Base-by-base conservation (phyloP, 2,113 vertebrate species). In the Amblyopsis rosae region DNA sequence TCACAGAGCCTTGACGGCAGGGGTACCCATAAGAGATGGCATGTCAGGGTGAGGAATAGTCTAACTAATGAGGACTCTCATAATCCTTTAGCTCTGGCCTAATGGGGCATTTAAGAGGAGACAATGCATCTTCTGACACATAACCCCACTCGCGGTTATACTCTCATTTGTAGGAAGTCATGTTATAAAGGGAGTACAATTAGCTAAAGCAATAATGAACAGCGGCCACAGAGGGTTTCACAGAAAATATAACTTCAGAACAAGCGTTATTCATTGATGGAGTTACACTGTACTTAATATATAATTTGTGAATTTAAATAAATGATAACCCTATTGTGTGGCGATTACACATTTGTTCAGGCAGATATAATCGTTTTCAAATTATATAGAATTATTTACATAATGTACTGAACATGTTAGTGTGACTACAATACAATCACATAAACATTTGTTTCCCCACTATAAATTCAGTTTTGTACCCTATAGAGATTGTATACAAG, bases 51-150 rank as follows among this genome's bases (percentile, higher is more conserved):
- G 90, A 92, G 86, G 80, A 91, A 91, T 86, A 84, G 85, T 65
- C 69, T 80, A 73, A 87, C 89, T 92, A 93, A 93, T 89, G 91
- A 92, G 87, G 71, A 87, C 84, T 77, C 87, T 87, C 89, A 90
- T 89, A 91, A 91, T 92, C 90, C 89, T 90, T 88, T 91, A 89
- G 85, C 86, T 90, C 74, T 19, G 68, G 84, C 85, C 85, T 92
- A 93, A 92, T 93, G 90, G 90, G 87, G 86, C 92, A 91, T 92
- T 93, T 90, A 91, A 88, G 87, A 82, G 77, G 87, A 90, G 92
- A 88, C 89, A 88, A 91, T 93, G 87, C 87, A 90, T 92, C 88
- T 90, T 91, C 79, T 84, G 73, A 82, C 79, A 86, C 85, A 82
- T 86, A 88, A 85, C 82, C 82, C 77, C 79, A 79, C 80, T 86